Conservation (phyloP, 2,888 invertebrate genomes). For the Tubulanus polymorphus region DNA sequence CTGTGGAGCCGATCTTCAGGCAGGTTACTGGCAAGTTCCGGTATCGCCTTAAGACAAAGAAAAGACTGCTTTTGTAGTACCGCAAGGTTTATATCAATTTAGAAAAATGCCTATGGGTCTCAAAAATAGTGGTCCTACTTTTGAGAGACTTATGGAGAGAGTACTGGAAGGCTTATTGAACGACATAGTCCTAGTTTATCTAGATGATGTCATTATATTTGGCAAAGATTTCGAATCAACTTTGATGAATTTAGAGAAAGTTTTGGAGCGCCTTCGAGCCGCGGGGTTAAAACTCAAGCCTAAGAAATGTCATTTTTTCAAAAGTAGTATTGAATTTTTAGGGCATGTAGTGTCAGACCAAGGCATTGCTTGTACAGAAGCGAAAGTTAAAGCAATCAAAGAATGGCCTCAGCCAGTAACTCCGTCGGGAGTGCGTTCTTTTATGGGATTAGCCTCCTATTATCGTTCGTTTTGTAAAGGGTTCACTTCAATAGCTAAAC, state of each 20-base stretch:
- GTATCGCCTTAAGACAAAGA: background rate
- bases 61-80: conserved; percentile 3
- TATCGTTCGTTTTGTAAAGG: conserved; percentile 1
- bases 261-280: conserved; percentile 4
- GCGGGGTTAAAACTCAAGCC: conserved; percentile 12
- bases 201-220: conserved; percentile 1
- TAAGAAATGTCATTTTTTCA: conserved; percentile 8
- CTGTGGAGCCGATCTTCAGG: conserved; percentile 6
- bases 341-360: conserved; percentile 9
- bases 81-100: background rate
- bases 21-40: conserved; percentile 17
- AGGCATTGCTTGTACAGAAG: conserved; percentile 1
- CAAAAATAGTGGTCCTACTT: background rate
- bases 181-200: background rate
- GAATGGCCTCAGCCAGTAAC: background rate
- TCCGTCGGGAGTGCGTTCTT: background rate
- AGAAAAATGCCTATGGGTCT: conserved; percentile 1
- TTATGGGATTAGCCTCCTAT: conserved; percentile 6
- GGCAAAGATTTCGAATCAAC: background rate
- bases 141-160: background rate
- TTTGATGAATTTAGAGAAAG: conserved; percentile 3
- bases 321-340: conserved; percentile 5
- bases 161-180: background rate
- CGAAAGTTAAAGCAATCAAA: background rate
- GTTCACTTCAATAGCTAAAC: conserved; percentile 7